Evolutionary conservation across 2,113 vertebrate species (phyloP).

Genomic region (Anolis sagrei): DNA sequence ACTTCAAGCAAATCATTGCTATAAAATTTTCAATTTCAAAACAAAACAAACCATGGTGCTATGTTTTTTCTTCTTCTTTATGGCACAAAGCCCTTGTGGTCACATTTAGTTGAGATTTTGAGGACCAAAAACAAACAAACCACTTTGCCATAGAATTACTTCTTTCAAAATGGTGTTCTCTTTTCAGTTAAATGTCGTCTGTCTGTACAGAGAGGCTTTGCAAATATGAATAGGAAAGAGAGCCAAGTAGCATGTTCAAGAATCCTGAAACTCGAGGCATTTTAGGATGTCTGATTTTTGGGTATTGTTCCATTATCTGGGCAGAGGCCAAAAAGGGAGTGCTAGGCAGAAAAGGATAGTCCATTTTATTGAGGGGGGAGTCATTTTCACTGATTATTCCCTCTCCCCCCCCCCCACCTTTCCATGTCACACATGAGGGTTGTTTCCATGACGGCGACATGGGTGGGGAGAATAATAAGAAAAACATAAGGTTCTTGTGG

Average conservation of each 20-base stretch:
- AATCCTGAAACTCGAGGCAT: neutral
- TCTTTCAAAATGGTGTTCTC: constrained; percentile 29
- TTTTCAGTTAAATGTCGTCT: constrained; percentile 9
- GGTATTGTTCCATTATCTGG: too few relatives aligned
- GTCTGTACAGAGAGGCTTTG: neutral
- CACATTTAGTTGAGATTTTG: constrained; percentile 43
- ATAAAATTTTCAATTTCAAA: constrained; percentile 70
- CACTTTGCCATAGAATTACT: constrained; percentile 14
- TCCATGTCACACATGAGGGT: too few relatives aligned
- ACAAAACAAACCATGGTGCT: constrained; percentile 36
- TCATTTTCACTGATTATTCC: too few relatives aligned
- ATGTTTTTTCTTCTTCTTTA: constrained; percentile 57
- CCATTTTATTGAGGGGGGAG: too few relatives aligned
- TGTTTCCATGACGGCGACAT: too few relatives aligned
- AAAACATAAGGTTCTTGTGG: too few relatives aligned
- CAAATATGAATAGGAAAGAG: neutral
- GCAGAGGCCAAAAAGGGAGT: too few relatives aligned
- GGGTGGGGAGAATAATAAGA: too few relatives aligned
- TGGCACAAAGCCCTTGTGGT: constrained; percentile 46
- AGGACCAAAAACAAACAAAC: constrained; percentile 25
- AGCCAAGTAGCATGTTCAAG: constrained; percentile 22
- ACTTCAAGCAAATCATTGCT: constrained; percentile 67
- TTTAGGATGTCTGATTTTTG: neutral
- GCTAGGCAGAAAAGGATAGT: too few relatives aligned
- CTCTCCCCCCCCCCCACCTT: too few relatives aligned